Evolutionary conservation across 2,113 vertebrate species (phyloP).

Genomic region (Micronisus gabar): DNA sequence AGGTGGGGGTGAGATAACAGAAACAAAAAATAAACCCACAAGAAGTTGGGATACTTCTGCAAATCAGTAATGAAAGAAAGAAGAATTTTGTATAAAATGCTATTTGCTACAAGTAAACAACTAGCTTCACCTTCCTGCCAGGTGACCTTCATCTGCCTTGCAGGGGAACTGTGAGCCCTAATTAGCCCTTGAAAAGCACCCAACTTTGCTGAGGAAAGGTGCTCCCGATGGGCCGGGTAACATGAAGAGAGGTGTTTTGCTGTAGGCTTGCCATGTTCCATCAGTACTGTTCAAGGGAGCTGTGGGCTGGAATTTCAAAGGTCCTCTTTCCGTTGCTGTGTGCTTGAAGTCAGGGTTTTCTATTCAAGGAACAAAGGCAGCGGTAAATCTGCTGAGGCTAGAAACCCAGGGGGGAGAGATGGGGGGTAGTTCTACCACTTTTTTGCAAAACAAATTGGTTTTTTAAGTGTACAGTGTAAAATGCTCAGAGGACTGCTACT

Average conservation of each 20-base stretch:
- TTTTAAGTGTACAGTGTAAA: not conserved
- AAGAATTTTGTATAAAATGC: not conserved
- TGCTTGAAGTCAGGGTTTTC: not conserved
- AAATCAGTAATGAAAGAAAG: not conserved
- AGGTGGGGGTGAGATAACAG: fast-evolving
- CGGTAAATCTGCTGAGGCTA: not conserved
- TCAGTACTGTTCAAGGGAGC: not conserved
- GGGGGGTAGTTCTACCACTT: not conserved
- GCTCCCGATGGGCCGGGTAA: not conserved
- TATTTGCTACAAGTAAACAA: not conserved
- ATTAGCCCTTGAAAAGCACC: not conserved
- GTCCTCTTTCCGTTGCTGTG: not conserved
- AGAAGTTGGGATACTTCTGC: not conserved
- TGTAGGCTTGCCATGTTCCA: not conserved
- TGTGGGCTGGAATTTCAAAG: not conserved
- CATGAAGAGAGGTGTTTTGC: not conserved
- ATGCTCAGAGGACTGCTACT: not conserved
- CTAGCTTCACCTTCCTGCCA: not conserved
- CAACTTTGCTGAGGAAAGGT: not conserved
- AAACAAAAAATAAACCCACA: not conserved
- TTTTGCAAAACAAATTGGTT: not conserved
- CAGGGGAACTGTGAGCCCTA: not conserved
- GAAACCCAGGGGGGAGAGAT: not conserved
- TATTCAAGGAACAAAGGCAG: not conserved
- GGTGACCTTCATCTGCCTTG: not conserved